Percentiles rank a stretch among this genome's conserved stretches.
These are phyloP conservation scores for Laticauda laticaudata DNA, from an alignment of 2,113 vertebrate genomes.

Conservation along the genomic window DNA sequence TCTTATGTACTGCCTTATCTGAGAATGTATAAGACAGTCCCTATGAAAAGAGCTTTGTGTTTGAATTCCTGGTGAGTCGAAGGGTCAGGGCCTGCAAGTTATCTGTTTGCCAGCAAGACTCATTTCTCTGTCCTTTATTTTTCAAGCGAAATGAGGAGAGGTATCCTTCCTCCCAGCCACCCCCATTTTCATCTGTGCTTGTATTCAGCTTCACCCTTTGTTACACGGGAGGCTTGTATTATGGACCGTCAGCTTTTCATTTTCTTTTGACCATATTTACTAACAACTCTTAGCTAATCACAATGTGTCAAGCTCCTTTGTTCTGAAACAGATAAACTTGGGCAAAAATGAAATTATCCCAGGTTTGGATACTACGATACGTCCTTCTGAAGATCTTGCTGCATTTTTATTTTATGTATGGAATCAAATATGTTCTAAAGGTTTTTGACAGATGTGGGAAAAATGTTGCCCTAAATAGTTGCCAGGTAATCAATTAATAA, in stretches of 20 bases:
- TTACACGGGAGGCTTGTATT: slow-evolving; percentile 53
- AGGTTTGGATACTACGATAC: slow-evolving; percentile 38
- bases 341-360: slow-evolving; percentile 37
- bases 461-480: slow-evolving; percentile 34
- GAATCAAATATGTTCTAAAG: background rate
- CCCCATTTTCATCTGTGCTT: slow-evolving; percentile 58
- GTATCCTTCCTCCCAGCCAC: slow-evolving; percentile 17
- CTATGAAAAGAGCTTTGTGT: slow-evolving; percentile 81
- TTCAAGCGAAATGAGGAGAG: slow-evolving; percentile 63
- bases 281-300: slow-evolving; percentile 50
- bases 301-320: slow-evolving; percentile 72
- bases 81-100: slow-evolving; percentile 75
- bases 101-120: slow-evolving; percentile 72
- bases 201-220: slow-evolving; percentile 54
- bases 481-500: slow-evolving; percentile 19
- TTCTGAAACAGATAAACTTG: slow-evolving; percentile 55
- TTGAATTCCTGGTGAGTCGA: slow-evolving; percentile 74
- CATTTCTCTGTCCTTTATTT: slow-evolving; percentile 66
- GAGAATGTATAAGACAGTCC: slow-evolving; percentile 62
- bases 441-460: slow-evolving; percentile 36
- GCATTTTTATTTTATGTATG: slow-evolving; percentile 35
- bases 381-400: slow-evolving; percentile 13
- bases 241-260: slow-evolving; percentile 35
- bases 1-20: slow-evolving; percentile 65
- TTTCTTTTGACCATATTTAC: slow-evolving; percentile 54